Percentiles rank a stretch among this genome's conserved stretches.
phyloP scores from a whole-genome alignment of 2,113 vertebrate species.

The Anhinga anhinga region DNA sequence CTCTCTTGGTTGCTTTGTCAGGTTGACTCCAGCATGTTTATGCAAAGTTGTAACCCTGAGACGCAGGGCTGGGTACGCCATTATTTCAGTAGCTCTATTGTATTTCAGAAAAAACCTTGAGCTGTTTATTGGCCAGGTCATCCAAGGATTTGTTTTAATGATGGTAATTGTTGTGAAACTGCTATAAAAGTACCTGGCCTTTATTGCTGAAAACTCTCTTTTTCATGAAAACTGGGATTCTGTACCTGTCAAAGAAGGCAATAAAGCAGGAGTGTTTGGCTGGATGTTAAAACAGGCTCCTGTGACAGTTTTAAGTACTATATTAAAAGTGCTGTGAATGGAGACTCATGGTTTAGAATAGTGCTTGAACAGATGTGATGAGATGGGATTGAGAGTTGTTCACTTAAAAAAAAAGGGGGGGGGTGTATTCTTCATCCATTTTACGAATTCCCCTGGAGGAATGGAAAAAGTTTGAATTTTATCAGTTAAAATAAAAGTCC shows the following conservation, averaged over 20 bases:
- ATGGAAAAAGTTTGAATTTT: background rate
- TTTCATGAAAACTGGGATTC: background rate
- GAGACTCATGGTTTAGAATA: background rate
- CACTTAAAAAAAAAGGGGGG: background rate
- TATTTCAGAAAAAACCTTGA: background rate
- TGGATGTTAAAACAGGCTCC: background rate
- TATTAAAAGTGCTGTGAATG: background rate
- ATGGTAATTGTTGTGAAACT: background rate
- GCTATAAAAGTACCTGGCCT: background rate
- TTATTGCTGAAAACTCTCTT: background rate
- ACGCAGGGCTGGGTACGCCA: background rate
- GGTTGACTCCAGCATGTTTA: background rate
- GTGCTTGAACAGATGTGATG: background rate
- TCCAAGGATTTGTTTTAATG: background rate
- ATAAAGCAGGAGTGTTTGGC: background rate
- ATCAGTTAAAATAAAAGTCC: background rate
- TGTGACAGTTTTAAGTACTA: background rate
- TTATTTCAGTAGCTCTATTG: background rate
- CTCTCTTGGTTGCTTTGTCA: background rate
- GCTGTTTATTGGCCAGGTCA: background rate
- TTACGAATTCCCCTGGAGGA: background rate
- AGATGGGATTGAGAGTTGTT: background rate
- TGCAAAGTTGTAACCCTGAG: background rate
- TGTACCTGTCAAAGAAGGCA: accelerated
- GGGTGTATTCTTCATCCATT: background rate